Evolutionary conservation across 2,113 vertebrate species (phyloP).

Genomic region (Sebastes schlegelii): DNA sequence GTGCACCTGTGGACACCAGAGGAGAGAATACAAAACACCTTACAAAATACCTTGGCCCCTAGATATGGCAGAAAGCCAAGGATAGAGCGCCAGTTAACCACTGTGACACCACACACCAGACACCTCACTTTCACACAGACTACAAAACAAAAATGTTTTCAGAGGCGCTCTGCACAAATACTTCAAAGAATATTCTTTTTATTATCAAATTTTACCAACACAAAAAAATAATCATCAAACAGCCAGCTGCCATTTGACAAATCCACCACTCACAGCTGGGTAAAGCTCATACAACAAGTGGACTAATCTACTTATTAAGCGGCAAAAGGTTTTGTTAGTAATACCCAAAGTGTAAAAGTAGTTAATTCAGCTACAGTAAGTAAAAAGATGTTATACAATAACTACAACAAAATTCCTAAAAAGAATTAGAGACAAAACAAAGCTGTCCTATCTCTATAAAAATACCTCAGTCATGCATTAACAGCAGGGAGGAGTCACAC

Average conservation of each 20-base stretch:
- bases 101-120: neutral
- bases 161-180: conserved; percentile 40
- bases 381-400: conserved; percentile 80
- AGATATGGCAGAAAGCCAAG: conserved; percentile 44
- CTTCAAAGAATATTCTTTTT: conserved; percentile 63
- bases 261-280: conserved; percentile 58
- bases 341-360: conserved; percentile 48
- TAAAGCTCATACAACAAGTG: conserved; percentile 52
- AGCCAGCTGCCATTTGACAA: conserved; percentile 50
- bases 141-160: conserved; percentile 20
- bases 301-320: conserved; percentile 42
- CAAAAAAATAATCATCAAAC: conserved; percentile 32
- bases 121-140: conserved; percentile 1
- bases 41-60: conserved; percentile 59
- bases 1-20: conserved; percentile 81
- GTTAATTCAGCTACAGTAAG: conserved; percentile 52
- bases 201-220: conserved; percentile 60
- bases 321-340: conserved; percentile 63
- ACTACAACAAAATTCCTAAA: conserved; percentile 77
- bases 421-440: conserved; percentile 65
- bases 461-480: conserved; percentile 51
- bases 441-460: conserved; percentile 43
- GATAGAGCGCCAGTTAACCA: conserved; percentile 13
- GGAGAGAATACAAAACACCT: conserved; percentile 71
- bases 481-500: conserved; percentile 37